phyloP scores from a whole-genome alignment of 2,888 invertebrate species.

The Thereva nobilitata region DNA sequence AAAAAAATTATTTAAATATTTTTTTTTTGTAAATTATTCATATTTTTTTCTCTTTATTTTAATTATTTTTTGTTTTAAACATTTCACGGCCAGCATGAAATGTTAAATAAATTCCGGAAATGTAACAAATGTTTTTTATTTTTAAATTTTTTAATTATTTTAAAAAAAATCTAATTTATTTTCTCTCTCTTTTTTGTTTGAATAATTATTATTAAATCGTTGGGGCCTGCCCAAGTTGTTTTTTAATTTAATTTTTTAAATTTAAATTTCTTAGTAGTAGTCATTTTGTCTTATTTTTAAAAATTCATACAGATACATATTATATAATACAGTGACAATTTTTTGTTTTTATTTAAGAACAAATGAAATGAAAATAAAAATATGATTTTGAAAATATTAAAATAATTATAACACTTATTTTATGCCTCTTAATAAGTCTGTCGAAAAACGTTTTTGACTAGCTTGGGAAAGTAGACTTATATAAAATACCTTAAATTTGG shows the following conservation, averaged over 20 bases:
- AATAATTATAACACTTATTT: too few relatives aligned
- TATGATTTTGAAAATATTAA: too few relatives aligned
- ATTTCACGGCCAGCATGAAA: conserved; percentile 39
- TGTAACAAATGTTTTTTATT: too few relatives aligned
- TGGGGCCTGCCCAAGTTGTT: conserved; percentile 46
- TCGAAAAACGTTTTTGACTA: too few relatives aligned
- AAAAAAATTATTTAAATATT: too few relatives aligned
- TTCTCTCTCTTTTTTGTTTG: conserved; percentile 20
- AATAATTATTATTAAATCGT: conserved; percentile 31
- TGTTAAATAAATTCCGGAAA: conserved; percentile 4
- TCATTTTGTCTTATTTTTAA: conserved; percentile 36
- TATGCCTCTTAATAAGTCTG: too few relatives aligned
- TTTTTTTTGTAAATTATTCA: too few relatives aligned
- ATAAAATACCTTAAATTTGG: too few relatives aligned
- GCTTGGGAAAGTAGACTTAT: too few relatives aligned
- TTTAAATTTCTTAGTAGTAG: conserved; percentile 35
- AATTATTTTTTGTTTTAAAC: not conserved
- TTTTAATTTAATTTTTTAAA: conserved; percentile 26
- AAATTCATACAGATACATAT: conserved; percentile 24
- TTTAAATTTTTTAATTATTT: not conserved
- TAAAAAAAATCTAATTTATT: conserved; percentile 6
- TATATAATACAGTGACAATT: conserved; percentile 1
- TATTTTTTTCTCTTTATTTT: too few relatives aligned
- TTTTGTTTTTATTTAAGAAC: too few relatives aligned
- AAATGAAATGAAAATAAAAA: too few relatives aligned